phyloP scores from a whole-genome alignment of 1,140 invertebrate species.

The Lutraria rhynchaena region DNA sequence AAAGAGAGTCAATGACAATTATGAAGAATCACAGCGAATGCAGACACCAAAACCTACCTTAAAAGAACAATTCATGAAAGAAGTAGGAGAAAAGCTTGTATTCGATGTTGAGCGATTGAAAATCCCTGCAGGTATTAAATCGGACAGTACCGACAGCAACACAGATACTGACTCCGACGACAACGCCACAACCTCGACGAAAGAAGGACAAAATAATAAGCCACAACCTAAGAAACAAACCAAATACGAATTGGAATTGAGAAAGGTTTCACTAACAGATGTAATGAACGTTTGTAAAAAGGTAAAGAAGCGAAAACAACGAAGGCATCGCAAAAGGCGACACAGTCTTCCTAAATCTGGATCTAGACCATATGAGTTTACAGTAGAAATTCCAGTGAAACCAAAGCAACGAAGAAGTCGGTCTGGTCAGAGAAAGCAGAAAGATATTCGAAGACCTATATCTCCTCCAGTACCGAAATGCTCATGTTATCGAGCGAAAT shows the following conservation, averaged over 20 bases:
- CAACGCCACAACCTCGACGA: background rate
- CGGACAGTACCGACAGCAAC: background rate
- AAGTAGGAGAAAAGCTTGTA: conserved; percentile 37
- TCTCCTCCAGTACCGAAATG: conserved; percentile 42
- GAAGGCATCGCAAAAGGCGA: conserved; percentile 12
- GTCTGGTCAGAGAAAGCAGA: background rate
- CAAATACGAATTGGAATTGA: conserved; percentile 27
- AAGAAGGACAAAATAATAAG: background rate
- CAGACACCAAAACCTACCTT: conserved; percentile 27
- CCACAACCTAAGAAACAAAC: background rate
- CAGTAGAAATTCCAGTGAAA: conserved; percentile 38
- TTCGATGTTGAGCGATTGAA: conserved; percentile 29
- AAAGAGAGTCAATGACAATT: conserved; percentile 12
- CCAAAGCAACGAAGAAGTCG: conserved; percentile 4
- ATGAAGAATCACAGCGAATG: conserved; percentile 3
- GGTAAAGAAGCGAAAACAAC: background rate
- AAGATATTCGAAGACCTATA: background rate
- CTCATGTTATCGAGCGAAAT: conserved; percentile 22
- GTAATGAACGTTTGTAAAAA: conserved; percentile 1
- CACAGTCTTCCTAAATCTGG: conserved; percentile 32
- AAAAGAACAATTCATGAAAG: conserved; percentile 42
- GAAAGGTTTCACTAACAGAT: conserved; percentile 17
- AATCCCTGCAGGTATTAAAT: background rate
- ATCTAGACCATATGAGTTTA: conserved; percentile 26
- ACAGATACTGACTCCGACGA: background rate